phyloP scores from a whole-genome alignment of 2,797 vertebrate species.

The Sciurus carolinensis region DNA sequence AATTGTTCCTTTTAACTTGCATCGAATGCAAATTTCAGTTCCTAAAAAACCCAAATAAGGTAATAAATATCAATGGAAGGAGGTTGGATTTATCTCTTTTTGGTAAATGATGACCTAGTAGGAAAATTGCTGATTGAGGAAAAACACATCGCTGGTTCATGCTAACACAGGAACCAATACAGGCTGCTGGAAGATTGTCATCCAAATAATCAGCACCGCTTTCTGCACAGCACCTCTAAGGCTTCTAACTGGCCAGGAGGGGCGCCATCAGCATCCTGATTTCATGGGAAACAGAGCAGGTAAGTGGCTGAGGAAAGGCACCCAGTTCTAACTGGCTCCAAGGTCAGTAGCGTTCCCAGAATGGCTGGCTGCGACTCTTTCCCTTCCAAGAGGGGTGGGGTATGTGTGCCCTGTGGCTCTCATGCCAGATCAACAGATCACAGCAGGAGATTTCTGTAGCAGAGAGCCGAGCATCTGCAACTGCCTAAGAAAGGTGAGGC shows the following conservation, averaged over 20 bases:
- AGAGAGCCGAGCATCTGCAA: neutral
- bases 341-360: neutral
- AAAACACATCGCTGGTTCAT: neutral
- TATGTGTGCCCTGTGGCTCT: neutral
- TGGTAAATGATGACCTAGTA: slow-evolving; percentile 70
- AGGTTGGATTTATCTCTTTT: slow-evolving; percentile 51
- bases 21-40: slow-evolving; percentile 80
- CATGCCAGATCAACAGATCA: fast-evolving
- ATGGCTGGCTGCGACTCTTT: no score
- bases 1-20: slow-evolving; percentile 64
- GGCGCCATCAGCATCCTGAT: fast-evolving
- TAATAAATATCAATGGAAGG: slow-evolving; percentile 51
- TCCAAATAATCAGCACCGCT: neutral
- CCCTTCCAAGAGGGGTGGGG: neutral
- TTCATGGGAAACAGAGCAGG: neutral
- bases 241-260: neutral
- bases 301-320: neutral
- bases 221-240: fast-evolving
- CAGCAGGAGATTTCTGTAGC: neutral
- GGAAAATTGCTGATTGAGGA: slow-evolving; percentile 49
- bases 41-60: slow-evolving; percentile 74
- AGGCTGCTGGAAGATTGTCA: neutral
- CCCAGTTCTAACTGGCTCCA: no score
- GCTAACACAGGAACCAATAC: neutral
- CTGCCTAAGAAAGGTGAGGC: neutral